Evolutionary conservation across 1,140 invertebrate genomes (phyloP).

Genomic region (Sesamia nonagrioides): DNA sequence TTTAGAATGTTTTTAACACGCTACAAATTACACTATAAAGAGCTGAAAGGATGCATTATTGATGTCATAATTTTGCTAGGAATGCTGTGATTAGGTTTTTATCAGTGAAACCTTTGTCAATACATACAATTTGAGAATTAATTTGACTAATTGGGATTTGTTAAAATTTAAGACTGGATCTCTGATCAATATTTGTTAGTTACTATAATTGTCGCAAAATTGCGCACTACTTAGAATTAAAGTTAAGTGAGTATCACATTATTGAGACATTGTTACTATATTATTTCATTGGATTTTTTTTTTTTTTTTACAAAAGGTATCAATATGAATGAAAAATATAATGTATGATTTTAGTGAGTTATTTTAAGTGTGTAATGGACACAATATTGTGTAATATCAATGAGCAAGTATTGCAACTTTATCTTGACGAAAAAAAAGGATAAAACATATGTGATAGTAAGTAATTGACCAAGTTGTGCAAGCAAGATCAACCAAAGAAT

Average conservation of each 20-base stretch:
- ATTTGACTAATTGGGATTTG: conserved; percentile 15
- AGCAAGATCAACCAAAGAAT: conserved; percentile 34
- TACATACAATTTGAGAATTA: neutral
- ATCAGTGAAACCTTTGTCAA: neutral
- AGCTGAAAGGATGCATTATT: neutral
- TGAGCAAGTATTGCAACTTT: neutral
- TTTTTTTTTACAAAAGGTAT: neutral
- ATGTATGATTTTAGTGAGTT: neutral
- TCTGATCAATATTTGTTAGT: conserved; percentile 26
- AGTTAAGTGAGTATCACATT: conserved; percentile 9
- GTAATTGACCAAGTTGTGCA: conserved; percentile 24
- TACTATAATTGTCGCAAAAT: conserved; percentile 34
- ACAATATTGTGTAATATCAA: neutral
- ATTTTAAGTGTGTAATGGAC: too few relatives aligned
- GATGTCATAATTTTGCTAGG: neutral
- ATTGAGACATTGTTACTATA: conserved; percentile 18
- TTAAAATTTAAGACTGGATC: conserved; percentile 43
- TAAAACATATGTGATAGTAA: neutral
- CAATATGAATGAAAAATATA: neutral
- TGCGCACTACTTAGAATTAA: conserved; percentile 19
- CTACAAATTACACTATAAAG: neutral
- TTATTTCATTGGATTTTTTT: neutral
- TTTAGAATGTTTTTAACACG: neutral
- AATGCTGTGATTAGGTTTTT: neutral
- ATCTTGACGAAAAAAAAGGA: neutral